Conservation (phyloP, 2,113 vertebrate genomes). For the Bos indicus region DNA sequence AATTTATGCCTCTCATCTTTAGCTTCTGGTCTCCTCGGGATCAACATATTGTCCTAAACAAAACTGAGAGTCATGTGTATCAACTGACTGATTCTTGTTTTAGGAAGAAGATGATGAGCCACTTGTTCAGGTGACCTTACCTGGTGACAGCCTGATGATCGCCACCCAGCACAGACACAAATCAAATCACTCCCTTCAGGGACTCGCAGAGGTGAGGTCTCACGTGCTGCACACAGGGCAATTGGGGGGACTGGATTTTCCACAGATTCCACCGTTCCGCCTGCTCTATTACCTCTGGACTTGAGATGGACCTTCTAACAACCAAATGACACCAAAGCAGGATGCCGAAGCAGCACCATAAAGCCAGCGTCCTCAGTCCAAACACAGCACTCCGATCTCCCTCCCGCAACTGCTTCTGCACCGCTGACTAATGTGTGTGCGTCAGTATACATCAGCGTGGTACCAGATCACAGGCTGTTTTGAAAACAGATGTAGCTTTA, state of each 20-base stretch:
- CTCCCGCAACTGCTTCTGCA: not conserved
- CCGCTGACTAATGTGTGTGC: not conserved
- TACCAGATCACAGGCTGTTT: not conserved
- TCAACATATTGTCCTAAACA: not conserved
- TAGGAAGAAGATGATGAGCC: not conserved
- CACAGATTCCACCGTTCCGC: too few relatives aligned
- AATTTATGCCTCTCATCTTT: not conserved
- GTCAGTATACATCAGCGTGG: not conserved
- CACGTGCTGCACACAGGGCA: fast-evolving
- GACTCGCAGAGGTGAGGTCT: not conserved
- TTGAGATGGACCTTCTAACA: not conserved
- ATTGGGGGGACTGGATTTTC: not conserved
- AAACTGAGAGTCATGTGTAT: not conserved
- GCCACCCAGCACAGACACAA: not conserved
- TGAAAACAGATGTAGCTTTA: not conserved
- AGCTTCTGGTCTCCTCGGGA: not conserved
- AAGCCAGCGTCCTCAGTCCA: not conserved
- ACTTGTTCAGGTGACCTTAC: not conserved
- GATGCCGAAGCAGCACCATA: not conserved
- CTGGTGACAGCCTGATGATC: not conserved
- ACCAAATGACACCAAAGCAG: not conserved
- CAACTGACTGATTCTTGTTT: not conserved
- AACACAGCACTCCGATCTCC: too few relatives aligned
- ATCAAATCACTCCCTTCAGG: not conserved
- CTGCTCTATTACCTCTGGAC: not conserved